These are phyloP conservation scores for Phocides pigmalion DNA, from an alignment of 1,140 invertebrate genomes.

Conservation along the genomic window DNA sequence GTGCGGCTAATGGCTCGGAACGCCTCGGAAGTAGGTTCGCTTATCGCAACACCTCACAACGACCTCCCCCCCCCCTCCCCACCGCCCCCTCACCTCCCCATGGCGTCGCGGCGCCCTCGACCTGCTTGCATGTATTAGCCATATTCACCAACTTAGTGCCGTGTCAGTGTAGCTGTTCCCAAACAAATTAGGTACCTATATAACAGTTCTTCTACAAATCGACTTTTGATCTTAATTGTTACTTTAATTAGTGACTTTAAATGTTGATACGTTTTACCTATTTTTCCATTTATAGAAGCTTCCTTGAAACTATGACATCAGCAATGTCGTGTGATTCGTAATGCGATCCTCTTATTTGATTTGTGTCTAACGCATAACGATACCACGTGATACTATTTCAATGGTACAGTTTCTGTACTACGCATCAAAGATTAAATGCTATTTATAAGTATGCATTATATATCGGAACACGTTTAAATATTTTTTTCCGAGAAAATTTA, in stretches of 20 bases:
- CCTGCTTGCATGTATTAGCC: slow-evolving; percentile 50
- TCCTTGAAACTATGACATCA: neutral
- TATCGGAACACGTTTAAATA: too few species aligned
- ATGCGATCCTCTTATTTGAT: neutral
- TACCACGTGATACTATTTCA: neutral
- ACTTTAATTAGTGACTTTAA: neutral
- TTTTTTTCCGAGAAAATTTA: too few species aligned
- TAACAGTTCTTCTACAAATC: neutral
- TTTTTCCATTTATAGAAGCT: neutral
- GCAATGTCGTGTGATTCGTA: slow-evolving; percentile 1
- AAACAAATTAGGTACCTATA: neutral
- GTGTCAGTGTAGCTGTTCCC: neutral
- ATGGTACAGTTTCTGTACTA: neutral
- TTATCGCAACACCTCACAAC: slow-evolving; percentile 44
- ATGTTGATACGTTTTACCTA: neutral
- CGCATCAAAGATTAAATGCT: too few species aligned
- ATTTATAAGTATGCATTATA: too few species aligned
- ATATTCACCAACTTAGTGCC: slow-evolving; percentile 21
- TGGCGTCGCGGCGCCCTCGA: slow-evolving; percentile 46
- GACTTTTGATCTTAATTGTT: neutral
- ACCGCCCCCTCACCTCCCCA: slow-evolving; percentile 17
- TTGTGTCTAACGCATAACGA: neutral
- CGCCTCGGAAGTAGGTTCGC: slow-evolving; percentile 59
- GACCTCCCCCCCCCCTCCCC: slow-evolving; percentile 13
- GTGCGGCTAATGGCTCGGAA: slow-evolving; percentile 67